These are phyloP conservation scores for Autographa pulchrina DNA, from an alignment of 2,888 invertebrate genomes.

Conservation along the genomic window DNA sequence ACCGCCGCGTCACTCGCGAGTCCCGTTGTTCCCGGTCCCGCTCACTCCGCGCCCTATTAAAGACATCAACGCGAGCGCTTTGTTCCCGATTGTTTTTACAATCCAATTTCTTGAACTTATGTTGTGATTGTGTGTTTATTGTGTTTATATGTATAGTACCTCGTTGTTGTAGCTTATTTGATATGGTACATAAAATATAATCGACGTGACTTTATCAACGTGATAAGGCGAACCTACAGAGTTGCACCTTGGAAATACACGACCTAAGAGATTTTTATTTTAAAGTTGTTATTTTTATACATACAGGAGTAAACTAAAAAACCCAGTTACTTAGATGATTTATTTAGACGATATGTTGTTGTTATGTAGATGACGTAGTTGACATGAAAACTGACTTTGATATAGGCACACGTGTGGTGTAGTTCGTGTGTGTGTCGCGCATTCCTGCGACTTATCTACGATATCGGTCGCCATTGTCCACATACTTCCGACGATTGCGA, in stretches of 20 bases:
- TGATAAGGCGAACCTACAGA: background rate
- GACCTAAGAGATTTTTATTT: too few relatives aligned
- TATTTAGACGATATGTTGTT: too few relatives aligned
- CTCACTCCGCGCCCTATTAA: constrained; percentile 9
- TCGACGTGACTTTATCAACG: background rate
- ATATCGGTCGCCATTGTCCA: constrained; percentile 13
- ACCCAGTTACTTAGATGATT: too few relatives aligned
- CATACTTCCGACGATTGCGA: constrained; percentile 13
- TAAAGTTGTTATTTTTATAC: too few relatives aligned
- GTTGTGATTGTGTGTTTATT: background rate
- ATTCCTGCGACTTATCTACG: constrained; percentile 3
- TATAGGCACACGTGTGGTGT: background rate
- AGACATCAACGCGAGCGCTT: constrained; percentile 50
- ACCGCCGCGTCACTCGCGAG: background rate
- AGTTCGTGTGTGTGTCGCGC: background rate
- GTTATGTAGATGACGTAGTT: background rate
- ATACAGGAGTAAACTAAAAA: too few relatives aligned
- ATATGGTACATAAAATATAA: constrained; percentile 1
- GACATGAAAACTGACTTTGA: background rate
- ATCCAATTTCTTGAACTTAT: background rate
- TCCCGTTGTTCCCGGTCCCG: background rate
- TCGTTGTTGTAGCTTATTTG: background rate
- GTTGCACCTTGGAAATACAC: background rate
- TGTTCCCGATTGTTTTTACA: background rate
- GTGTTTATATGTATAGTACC: background rate